Evolutionary conservation across 2,888 invertebrate species (phyloP).

Genomic region (Pristionchus arcanus): DNA sequence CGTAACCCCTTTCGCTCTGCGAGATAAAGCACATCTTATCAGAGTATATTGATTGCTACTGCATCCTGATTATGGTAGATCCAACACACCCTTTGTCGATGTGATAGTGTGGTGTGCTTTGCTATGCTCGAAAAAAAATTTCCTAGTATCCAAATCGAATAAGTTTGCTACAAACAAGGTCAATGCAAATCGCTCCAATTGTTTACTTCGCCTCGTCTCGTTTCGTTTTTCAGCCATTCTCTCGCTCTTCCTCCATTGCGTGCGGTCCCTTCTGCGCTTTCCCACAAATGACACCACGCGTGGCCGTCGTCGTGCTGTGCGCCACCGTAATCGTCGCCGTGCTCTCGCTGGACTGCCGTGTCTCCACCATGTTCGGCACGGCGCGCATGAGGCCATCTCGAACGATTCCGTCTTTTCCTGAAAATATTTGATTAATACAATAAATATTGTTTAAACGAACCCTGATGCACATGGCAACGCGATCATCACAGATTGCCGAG

Average conservation of each 20-base stretch:
- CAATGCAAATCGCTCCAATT: neutral
- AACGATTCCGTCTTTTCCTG: neutral
- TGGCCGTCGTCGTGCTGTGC: conserved; percentile 9
- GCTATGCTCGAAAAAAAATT: neutral
- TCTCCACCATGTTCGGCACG: neutral
- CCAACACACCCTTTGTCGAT: too few species aligned
- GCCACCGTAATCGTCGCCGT: conserved; percentile 20
- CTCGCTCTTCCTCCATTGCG: conserved; percentile 11
- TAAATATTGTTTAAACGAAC: neutral
- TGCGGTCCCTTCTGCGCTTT: conserved; percentile 39
- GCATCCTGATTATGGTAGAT: neutral
- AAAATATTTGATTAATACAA: neutral
- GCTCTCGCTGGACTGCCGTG: neutral
- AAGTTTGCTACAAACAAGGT: neutral
- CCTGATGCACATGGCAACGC: neutral
- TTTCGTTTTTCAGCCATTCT: neutral
- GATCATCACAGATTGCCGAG: neutral
- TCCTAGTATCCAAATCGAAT: too few species aligned
- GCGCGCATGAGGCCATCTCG: conserved; percentile 30
- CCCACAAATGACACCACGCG: neutral
- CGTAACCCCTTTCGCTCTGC: conserved; percentile 3
- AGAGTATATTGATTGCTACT: neutral
- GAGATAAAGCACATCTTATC: conserved; percentile 50
- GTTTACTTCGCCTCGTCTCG: neutral
- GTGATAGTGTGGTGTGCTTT: too few species aligned